Percentiles rank a stretch among this genome's conserved stretches.
Evolutionary conservation across 2,888 invertebrate species (phyloP).

Genomic region (Exocentrus adspersus): DNA sequence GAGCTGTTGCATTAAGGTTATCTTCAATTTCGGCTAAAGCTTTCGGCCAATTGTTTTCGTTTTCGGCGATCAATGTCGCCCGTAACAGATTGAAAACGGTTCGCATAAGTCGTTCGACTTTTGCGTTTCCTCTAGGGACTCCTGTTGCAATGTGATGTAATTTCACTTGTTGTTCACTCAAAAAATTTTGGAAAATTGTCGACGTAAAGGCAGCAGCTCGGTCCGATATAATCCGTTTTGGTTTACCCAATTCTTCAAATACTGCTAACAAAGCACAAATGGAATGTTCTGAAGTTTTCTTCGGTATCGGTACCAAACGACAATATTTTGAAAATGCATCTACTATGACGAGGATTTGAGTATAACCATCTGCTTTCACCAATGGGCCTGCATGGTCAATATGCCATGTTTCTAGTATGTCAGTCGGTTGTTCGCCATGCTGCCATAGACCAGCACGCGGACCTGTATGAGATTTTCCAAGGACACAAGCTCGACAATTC

Average conservation of each 20-base stretch:
- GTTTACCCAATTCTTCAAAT: constrained; percentile 22
- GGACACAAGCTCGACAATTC: background rate
- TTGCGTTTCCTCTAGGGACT: background rate
- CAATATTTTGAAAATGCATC: constrained; percentile 32
- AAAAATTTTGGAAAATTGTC: background rate
- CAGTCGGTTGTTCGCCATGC: constrained; percentile 36
- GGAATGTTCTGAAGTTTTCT: constrained; percentile 19
- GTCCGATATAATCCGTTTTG: no score
- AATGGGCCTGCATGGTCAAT: constrained; percentile 44
- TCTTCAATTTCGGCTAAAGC: background rate
- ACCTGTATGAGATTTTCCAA: constrained; percentile 41
- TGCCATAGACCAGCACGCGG: constrained; percentile 32
- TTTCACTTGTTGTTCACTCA: background rate
- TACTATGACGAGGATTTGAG: constrained; percentile 17
- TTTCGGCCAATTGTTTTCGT: background rate
- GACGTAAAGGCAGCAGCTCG: background rate
- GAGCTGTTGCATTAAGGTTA: background rate
- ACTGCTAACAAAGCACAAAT: constrained; percentile 15
- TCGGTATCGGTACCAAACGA: constrained; percentile 16
- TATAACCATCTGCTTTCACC: constrained; percentile 7
- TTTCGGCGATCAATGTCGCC: background rate
- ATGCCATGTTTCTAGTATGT: constrained; percentile 38
- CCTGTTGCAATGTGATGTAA: constrained; percentile 3
- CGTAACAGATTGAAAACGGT: background rate
- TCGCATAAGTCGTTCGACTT: background rate